Conservation (phyloP, 1,140 invertebrate species). For the Cyclina sinensis region DNA sequence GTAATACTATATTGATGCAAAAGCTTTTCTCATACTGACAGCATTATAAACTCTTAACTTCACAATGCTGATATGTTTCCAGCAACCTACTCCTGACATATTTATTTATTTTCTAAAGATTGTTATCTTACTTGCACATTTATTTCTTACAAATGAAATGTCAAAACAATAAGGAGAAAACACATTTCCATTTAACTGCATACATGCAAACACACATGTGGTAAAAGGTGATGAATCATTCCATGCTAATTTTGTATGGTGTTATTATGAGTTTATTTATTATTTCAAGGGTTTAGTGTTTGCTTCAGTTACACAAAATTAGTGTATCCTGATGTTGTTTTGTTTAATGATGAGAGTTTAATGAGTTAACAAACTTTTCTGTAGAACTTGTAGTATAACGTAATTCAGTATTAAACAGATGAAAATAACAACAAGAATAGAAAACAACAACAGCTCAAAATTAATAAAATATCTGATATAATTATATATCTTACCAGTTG, state of each 20-base stretch:
- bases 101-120: conserved; percentile 23
- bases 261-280: background rate
- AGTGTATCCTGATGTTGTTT: too few relatives aligned
- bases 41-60: conserved; percentile 1
- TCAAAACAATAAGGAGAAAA: background rate
- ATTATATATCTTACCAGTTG: too few relatives aligned
- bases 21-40: too few relatives aligned
- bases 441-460: too few relatives aligned
- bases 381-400: too few relatives aligned
- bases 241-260: background rate
- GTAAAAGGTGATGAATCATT: conserved; percentile 1
- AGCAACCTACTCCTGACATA: background rate
- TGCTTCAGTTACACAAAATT: too few relatives aligned
- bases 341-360: too few relatives aligned
- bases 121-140: background rate
- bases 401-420: too few relatives aligned
- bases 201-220: background rate
- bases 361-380: too few relatives aligned
- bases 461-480: too few relatives aligned
- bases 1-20: too few relatives aligned
- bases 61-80: background rate
- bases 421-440: too few relatives aligned
- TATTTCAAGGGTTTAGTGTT: background rate
- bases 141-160: background rate
- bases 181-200: conserved; percentile 7